A percentile compares a stretch with the other conserved stretches of the same genome.
Evolutionary conservation across 2,797 vertebrate species (phyloP).

Genomic region (Euthynnus affinis): DNA sequence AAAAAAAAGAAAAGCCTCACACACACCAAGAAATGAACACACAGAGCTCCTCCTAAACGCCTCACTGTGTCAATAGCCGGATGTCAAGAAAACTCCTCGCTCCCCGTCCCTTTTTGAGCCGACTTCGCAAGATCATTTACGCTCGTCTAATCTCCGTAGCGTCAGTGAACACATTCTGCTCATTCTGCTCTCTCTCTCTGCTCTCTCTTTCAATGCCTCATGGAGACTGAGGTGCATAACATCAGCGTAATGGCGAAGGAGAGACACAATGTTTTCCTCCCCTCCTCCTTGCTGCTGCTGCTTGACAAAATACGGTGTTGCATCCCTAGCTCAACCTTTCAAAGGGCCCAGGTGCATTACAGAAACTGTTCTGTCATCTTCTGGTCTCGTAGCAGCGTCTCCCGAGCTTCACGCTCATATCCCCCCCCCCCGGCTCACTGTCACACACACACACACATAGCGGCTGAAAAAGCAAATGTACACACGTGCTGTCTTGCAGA

Average conservation of each 20-base stretch:
- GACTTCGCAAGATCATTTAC: conserved; percentile 42
- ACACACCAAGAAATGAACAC: conserved; percentile 11
- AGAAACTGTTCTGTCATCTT: conserved; percentile 86
- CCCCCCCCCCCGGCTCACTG: conserved; percentile 1
- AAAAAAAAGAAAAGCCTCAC: too few relatives aligned
- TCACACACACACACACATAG: conserved; percentile 9
- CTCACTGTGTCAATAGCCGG: conserved; percentile 18
- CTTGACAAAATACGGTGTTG: conserved; percentile 57
- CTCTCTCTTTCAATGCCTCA: conserved; percentile 33
- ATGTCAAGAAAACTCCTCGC: conserved; percentile 29
- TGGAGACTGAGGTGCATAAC: conserved; percentile 35
- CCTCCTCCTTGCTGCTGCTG: conserved; percentile 68
- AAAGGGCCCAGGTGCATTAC: conserved; percentile 89
- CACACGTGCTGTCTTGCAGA: background rate
- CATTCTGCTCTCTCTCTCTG: conserved; percentile 40
- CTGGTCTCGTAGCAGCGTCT: conserved; percentile 69
- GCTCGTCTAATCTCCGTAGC: conserved; percentile 57
- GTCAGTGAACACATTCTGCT: conserved; percentile 32
- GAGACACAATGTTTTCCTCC: conserved; percentile 15
- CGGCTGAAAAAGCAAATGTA: conserved; percentile 2
- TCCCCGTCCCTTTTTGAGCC: conserved; percentile 21
- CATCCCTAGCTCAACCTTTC: conserved; percentile 81
- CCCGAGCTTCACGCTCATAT: conserved; percentile 69
- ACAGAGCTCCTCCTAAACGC: conserved; percentile 16
- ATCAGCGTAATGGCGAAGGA: conserved; percentile 42